Evolutionary conservation across 53 echinoderm and acorn worm species (phyloP).

Genomic region (Patiria pectinifera): DNA sequence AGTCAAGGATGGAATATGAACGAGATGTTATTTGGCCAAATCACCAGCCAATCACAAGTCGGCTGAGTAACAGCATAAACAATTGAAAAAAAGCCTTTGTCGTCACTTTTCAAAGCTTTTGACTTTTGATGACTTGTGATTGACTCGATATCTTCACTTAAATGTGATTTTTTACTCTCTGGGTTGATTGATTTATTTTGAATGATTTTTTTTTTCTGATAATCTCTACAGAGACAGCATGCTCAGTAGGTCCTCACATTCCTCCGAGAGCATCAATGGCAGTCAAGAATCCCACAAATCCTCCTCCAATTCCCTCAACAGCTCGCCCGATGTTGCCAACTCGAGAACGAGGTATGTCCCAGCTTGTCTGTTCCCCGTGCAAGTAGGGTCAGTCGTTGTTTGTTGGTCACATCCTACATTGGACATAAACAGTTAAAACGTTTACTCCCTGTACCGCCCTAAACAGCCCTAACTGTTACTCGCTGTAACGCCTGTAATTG

Average conservation of each 20-base stretch:
- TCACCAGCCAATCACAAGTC: too few relatives aligned
- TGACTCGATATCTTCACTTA: neutral
- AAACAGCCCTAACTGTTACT: too few relatives aligned
- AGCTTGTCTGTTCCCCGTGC: neutral
- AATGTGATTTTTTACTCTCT: neutral
- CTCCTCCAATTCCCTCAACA: conserved; percentile 97
- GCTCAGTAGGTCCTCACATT: conserved; percentile 95
- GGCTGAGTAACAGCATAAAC: too few relatives aligned
- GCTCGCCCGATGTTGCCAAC: conserved; percentile 86
- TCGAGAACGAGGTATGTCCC: conserved; percentile 40
- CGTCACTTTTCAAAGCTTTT: too few relatives aligned
- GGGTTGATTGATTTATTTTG: neutral
- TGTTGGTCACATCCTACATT: too few relatives aligned
- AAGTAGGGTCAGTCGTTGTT: too few relatives aligned
- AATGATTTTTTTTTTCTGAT: neutral
- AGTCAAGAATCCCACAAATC: conserved; percentile 98
- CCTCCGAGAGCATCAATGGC: conserved; percentile 97
- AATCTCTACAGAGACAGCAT: conserved; percentile 84
- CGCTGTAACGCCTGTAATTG: too few relatives aligned
- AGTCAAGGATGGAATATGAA: too few relatives aligned
- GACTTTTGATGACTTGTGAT: neutral
- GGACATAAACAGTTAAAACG: too few relatives aligned
- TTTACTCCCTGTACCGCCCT: too few relatives aligned
- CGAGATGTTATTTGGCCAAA: too few relatives aligned
- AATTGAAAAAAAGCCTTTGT: too few relatives aligned